Evolutionary conservation across 1,140 invertebrate species (phyloP).

Genomic region (Eriocheir sinensis): DNA sequence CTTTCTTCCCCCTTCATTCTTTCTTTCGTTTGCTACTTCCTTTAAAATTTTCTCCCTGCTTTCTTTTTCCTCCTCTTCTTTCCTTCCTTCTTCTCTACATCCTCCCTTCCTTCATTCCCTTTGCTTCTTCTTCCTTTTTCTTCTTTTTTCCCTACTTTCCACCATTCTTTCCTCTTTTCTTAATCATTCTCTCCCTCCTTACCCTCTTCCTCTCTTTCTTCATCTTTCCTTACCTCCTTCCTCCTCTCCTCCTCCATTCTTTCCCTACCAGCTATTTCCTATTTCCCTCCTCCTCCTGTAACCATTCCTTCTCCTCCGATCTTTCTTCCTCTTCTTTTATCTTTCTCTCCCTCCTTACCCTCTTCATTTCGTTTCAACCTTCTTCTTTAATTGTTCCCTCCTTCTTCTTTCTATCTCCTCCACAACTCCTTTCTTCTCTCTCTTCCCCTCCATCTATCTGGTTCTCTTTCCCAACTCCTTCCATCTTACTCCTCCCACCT

Average conservation of each 20-base stretch:
- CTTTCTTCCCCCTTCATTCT: no score
- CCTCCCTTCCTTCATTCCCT: no score
- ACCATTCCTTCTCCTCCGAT: background rate
- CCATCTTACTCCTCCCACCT: background rate
- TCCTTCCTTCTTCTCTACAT: no score
- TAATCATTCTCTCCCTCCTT: no score
- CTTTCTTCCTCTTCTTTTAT: background rate
- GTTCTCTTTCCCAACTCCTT: background rate
- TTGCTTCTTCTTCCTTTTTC: no score
- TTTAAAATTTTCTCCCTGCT: no score
- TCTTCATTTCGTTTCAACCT: background rate
- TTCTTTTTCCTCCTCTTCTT: no score
- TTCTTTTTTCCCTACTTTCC: no score
- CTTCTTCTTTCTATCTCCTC: background rate
- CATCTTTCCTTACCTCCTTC: background rate
- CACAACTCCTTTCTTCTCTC: background rate
- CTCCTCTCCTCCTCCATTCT: background rate
- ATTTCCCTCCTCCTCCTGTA: background rate
- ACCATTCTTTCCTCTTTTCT: no score
- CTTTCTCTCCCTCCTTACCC: background rate
- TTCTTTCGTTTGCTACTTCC: no score
- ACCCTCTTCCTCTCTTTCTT: no score
- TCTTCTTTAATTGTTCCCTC: no score
- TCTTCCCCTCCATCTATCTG: background rate
- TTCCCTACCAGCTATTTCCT: background rate